phyloP scores from a whole-genome alignment of 2,113 vertebrate species.

The Microtus pennsylvanicus region DNA sequence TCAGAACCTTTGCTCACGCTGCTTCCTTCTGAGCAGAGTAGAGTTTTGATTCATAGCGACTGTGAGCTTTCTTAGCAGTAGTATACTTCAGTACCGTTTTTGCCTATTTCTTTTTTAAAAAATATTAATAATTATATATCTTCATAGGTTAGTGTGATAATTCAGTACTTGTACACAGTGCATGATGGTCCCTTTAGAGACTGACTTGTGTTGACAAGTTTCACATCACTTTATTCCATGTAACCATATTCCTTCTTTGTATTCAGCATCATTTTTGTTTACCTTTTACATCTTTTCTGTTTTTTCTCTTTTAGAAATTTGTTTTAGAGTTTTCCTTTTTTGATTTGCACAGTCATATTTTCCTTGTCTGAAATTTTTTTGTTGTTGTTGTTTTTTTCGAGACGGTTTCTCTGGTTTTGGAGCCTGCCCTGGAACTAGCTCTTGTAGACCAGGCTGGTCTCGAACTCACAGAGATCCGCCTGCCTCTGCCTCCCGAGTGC shows the following conservation, averaged over 20 bases:
- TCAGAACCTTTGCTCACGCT: neutral
- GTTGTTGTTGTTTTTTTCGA: no score
- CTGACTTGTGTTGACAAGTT: neutral
- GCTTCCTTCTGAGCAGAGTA: neutral
- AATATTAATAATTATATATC: neutral
- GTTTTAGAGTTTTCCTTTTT: neutral
- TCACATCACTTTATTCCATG: neutral
- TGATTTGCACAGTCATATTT: neutral
- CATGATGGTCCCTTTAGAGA: neutral
- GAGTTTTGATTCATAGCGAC: neutral
- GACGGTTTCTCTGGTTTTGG: no score
- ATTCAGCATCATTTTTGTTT: neutral
- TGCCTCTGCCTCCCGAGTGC: no score
- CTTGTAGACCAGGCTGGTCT: no score
- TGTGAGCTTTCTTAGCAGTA: neutral
- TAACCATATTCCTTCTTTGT: neutral
- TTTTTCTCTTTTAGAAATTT: neutral
- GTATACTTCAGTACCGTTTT: neutral
- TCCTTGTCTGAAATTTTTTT: neutral
- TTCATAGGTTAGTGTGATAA: neutral
- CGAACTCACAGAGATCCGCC: no score
- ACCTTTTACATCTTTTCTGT: conserved; percentile 24
- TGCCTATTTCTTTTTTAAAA: neutral
- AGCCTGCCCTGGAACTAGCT: no score
- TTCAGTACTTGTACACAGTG: neutral